phyloP scores from a whole-genome alignment of 2,797 vertebrate genomes.

The Urophycis tenuis region DNA sequence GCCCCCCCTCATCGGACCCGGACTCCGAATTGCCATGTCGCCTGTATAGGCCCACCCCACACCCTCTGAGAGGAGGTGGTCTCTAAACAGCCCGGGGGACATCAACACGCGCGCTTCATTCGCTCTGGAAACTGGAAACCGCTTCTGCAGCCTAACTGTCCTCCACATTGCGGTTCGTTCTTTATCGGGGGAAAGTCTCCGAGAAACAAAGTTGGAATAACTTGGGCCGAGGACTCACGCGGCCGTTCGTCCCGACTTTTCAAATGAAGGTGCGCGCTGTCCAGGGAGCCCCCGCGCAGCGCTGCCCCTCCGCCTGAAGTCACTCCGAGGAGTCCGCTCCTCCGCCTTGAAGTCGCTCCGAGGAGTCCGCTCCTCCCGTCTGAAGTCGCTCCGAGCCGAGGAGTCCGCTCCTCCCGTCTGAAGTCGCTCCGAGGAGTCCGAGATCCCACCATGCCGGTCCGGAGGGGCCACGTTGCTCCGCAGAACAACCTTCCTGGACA shows the following conservation, averaged over 20 bases:
- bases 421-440: constrained; percentile 9
- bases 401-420: too few species aligned
- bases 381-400: not conserved
- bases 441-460: constrained; percentile 81
- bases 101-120: constrained; percentile 30
- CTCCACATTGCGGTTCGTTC: not conserved
- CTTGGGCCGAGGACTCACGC: constrained; percentile 34
- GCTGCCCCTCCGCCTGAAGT: not conserved
- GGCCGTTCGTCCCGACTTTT: not conserved
- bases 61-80: constrained; percentile 35
- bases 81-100: constrained; percentile 37
- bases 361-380: too few species aligned
- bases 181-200: not conserved
- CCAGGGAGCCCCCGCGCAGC: constrained; percentile 31
- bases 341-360: too few species aligned
- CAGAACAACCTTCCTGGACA: constrained; percentile 95
- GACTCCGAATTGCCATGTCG: constrained; percentile 38
- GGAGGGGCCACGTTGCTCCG: constrained; percentile 90
- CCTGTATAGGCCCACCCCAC: not conserved
- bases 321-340: not conserved
- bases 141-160: constrained; percentile 12
- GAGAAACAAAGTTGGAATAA: constrained; percentile 48
- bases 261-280: not conserved
- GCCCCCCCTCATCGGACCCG: constrained; percentile 44
- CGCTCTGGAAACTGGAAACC: constrained; percentile 45